Conservation (phyloP, 2,113 vertebrate species). For the Gila orcuttii region DNA sequence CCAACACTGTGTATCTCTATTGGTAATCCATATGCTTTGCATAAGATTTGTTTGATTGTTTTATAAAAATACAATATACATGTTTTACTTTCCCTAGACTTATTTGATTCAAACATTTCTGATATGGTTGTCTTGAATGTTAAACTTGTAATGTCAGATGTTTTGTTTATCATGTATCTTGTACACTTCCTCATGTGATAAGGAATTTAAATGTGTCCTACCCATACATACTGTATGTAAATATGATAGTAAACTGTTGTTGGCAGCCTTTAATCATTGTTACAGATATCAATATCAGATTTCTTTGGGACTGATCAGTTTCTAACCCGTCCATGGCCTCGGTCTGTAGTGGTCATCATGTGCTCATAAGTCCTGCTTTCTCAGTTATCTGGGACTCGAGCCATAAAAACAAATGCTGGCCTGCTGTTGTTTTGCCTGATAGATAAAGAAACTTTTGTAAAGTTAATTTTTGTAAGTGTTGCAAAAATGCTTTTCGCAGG, state of each 20-base stretch:
- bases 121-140: not conserved
- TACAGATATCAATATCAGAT: not conserved
- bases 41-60: not conserved
- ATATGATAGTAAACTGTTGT: not conserved
- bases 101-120: not conserved
- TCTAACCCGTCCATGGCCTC: not conserved
- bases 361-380: slow-evolving; percentile 25
- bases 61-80: not conserved
- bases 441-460: not conserved
- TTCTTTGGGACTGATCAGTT: not conserved
- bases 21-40: too few relatives aligned
- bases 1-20: too few relatives aligned
- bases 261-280: not conserved
- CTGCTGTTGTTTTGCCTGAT: slow-evolving; percentile 12
- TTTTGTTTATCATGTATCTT: not conserved
- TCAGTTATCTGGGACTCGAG: not conserved
- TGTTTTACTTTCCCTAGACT: not conserved
- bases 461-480: not conserved
- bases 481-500: not conserved
- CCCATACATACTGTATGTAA: not conserved
- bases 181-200: not conserved
- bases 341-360: slow-evolving; percentile 28
- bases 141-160: not conserved
- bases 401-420: not conserved
- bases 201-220: not conserved